Conservation (phyloP, 2,888 invertebrate genomes). For the Drosophila parthenogenetica region DNA sequence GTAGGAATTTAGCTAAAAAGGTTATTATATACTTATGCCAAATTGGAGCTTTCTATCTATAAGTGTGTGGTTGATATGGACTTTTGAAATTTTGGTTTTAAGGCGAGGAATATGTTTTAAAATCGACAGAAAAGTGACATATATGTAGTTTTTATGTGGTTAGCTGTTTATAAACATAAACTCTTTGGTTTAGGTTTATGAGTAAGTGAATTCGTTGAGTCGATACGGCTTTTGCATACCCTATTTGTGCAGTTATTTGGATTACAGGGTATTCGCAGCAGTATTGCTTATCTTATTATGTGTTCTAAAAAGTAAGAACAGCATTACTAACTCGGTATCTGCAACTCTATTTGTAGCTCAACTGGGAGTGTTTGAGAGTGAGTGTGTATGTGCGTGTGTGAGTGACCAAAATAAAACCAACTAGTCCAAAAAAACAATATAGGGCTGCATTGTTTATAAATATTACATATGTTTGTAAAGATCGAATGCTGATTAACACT, state of each 20-base stretch:
- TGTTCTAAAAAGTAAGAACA: neutral
- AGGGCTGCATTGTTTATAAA: conserved; percentile 52
- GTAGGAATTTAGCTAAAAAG: neutral
- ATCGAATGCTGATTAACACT: conserved; percentile 49
- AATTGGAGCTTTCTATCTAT: no score
- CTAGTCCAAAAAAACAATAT: conserved; percentile 20
- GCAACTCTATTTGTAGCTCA: conserved; percentile 13
- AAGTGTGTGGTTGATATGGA: no score
- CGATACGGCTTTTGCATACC: neutral
- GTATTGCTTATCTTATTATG: conserved; percentile 1
- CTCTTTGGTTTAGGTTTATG: no score
- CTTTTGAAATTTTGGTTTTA: no score
- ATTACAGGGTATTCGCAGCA: conserved; percentile 3
- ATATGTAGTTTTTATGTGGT: neutral
- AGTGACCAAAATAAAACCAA: conserved; percentile 27
- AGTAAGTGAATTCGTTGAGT: neutral
- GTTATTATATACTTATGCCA: no score
- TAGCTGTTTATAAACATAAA: neutral
- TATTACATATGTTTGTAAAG: conserved; percentile 43
- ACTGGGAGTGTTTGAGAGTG: neutral
- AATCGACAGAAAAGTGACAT: neutral
- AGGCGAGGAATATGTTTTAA: neutral
- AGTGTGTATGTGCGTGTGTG: conserved; percentile 1
- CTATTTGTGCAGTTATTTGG: neutral
- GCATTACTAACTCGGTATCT: neutral